Evolutionary conservation across 1,140 invertebrate genomes (phyloP).

Genomic region (Panagrolaimus sp.): DNA sequence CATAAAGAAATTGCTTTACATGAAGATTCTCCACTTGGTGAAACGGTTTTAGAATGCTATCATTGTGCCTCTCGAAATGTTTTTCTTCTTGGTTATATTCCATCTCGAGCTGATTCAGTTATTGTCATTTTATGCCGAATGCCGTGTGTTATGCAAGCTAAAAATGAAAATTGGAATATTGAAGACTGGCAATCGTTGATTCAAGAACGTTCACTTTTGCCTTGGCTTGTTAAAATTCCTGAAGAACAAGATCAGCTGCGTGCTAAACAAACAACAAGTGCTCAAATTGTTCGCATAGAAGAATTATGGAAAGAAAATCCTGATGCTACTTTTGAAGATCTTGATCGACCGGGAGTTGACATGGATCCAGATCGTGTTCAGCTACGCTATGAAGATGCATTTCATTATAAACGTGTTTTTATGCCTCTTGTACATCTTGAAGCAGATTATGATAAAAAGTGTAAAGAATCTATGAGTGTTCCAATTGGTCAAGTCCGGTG

Average conservation of each 20-base stretch:
- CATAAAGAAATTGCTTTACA: slow-evolving; percentile 98
- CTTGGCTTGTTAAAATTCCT: slow-evolving; percentile 93
- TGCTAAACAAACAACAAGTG: slow-evolving; percentile 86
- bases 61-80: slow-evolving; percentile 91
- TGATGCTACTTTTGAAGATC: slow-evolving; percentile 87
- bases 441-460: slow-evolving; percentile 89
- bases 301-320: slow-evolving; percentile 80
- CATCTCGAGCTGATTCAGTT: slow-evolving; percentile 96
- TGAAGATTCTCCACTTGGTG: slow-evolving; percentile 89
- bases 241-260: slow-evolving; percentile 88
- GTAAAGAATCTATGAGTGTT: slow-evolving; percentile 97
- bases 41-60: slow-evolving; percentile 96
- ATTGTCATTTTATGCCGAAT: slow-evolving; percentile 95
- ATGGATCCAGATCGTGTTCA: slow-evolving; percentile 92
- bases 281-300: slow-evolving; percentile 94
- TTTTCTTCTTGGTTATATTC: slow-evolving; percentile 96
- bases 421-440: slow-evolving; percentile 91
- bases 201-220: slow-evolving; percentile 84
- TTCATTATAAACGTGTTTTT: slow-evolving; percentile 87
- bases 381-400: slow-evolving; percentile 81
- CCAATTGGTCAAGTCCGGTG: slow-evolving; percentile 96
- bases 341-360: slow-evolving; percentile 89
- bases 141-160: slow-evolving; percentile 92
- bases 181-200: slow-evolving; percentile 98
- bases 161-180: slow-evolving; percentile 90